Evolutionary conservation across 2,888 invertebrate genomes (phyloP).

Genomic region (Lampropteryx suffumata): DNA sequence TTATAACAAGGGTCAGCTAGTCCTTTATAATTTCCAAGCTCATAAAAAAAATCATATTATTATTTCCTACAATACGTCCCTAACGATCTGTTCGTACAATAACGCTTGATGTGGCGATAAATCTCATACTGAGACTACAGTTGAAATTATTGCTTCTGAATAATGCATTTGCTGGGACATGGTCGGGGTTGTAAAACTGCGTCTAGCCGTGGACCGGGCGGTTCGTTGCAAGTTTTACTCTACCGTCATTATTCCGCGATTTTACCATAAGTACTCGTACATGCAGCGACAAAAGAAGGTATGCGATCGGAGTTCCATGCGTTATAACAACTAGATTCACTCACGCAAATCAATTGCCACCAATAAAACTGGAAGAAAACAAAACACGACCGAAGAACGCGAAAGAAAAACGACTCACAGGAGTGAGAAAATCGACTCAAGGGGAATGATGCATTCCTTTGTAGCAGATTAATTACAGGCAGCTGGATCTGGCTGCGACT

Average conservation of each 20-base stretch:
- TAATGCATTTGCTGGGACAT: slow-evolving; percentile 69
- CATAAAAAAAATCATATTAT: slow-evolving; percentile 19
- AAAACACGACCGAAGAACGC: no score
- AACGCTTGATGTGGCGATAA: slow-evolving; percentile 66
- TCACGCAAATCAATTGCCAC: no score
- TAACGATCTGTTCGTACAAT: slow-evolving; percentile 47
- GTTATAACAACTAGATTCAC: no score
- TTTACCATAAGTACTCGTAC: not conserved
- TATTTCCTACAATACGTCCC: slow-evolving; percentile 28
- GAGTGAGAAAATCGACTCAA: no score
- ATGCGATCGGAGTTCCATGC: no score
- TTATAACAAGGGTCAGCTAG: no score
- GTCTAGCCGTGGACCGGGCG: slow-evolving; percentile 25
- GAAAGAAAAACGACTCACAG: no score
- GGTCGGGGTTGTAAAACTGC: slow-evolving; percentile 65
- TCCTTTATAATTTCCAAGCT: slow-evolving; percentile 3
- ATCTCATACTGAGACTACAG: slow-evolving; percentile 66
- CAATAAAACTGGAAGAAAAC: no score
- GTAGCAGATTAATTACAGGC: not conserved
- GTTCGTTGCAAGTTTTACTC: slow-evolving; percentile 20
- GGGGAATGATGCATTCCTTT: not conserved
- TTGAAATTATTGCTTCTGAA: slow-evolving; percentile 74
- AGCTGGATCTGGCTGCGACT: slow-evolving; percentile 8
- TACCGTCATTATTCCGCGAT: slow-evolving; percentile 12
- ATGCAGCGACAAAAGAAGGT: not conserved